phyloP scores from a whole-genome alignment of 2,113 vertebrate species.

The Charadrius vociferus region DNA sequence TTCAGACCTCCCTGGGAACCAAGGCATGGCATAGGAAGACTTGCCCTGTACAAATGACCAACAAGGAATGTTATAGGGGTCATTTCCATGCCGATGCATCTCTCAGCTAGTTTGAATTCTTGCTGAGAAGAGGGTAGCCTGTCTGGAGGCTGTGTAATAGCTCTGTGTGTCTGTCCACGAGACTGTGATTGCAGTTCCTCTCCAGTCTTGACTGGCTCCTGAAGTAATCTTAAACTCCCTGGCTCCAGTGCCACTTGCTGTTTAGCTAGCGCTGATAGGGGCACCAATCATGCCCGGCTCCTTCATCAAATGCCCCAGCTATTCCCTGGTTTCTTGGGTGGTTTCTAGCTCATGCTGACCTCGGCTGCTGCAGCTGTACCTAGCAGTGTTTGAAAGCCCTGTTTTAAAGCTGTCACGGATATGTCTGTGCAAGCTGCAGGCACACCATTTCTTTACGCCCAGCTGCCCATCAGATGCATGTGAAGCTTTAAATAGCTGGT shows the following conservation, averaged over 20 bases:
- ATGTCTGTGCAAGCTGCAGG: neutral
- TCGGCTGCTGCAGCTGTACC: neutral
- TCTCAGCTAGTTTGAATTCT: neutral
- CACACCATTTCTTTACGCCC: neutral
- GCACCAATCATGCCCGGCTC: neutral
- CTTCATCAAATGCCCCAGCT: neutral
- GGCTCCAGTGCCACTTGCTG: neutral
- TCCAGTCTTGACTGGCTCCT: neutral
- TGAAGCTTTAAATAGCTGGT: constrained; percentile 18
- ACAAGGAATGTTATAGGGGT: neutral
- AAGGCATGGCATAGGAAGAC: neutral
- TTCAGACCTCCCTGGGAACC: neutral
- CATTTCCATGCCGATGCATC: neutral
- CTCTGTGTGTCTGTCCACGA: neutral
- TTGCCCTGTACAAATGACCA: neutral
- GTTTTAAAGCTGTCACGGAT: neutral
- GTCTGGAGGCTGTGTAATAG: neutral
- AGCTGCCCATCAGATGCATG: neutral
- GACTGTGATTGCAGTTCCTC: neutral
- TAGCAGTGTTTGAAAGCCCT: neutral
- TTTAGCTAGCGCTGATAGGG: neutral
- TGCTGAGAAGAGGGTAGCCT: neutral
- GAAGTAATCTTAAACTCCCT: neutral
- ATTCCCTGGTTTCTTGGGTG: neutral
- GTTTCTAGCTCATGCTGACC: neutral